Evolutionary conservation across 64 coral and sea anemone species (phyloP).

Genomic region (Montipora cactus): DNA sequence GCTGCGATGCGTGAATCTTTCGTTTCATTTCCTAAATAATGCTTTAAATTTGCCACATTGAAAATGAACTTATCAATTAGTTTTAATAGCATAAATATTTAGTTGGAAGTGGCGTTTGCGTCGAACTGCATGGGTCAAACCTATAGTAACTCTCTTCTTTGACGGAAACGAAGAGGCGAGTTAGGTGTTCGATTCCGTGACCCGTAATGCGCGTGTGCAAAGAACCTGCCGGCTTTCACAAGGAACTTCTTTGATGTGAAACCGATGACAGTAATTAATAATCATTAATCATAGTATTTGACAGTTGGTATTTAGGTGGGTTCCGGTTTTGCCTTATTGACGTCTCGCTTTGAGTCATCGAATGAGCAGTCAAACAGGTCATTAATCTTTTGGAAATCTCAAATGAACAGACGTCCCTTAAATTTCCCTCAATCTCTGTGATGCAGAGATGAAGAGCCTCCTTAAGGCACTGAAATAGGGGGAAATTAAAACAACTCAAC

Average conservation of each 20-base stretch:
- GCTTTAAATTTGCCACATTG: no score
- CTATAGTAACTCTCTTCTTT: no score
- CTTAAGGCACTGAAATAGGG: not conserved
- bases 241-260: not conserved
- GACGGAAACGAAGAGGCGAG: not conserved
- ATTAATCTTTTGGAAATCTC: conserved; percentile 53
- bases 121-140: no score
- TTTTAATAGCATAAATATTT: no score
- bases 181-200: not conserved
- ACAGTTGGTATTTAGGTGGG: not conserved
- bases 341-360: not conserved
- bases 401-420: not conserved
- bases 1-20: no score
- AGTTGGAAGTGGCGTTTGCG: no score
- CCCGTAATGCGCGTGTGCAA: not conserved
- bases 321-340: not conserved
- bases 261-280: conserved; percentile 58
- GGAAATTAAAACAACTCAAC: not conserved
- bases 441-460: not conserved
- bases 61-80: no score
- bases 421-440: not conserved
- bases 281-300: conserved; percentile 43
- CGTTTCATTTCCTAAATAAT: no score
- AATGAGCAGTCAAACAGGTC: conserved; percentile 7
- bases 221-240: not conserved